phyloP scores from a whole-genome alignment of 2,797 vertebrate species.

The Clangula hyemalis region DNA sequence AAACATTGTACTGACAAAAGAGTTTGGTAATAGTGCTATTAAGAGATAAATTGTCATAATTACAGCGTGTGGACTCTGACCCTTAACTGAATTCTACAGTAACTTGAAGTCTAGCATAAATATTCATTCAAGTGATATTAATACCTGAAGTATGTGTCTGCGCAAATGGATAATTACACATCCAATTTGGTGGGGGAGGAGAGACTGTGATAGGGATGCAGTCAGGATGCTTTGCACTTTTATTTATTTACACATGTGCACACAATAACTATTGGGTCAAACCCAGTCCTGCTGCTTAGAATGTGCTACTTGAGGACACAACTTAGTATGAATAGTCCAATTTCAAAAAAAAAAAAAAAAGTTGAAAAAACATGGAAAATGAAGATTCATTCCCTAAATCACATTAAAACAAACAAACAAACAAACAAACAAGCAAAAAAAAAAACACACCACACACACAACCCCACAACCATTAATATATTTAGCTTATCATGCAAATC shows the following conservation, averaged over 20 bases:
- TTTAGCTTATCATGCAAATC: not conserved
- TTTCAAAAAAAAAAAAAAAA: too few species aligned
- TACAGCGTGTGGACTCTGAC: not conserved
- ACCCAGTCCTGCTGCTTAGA: not conserved
- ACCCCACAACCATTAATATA: not conserved
- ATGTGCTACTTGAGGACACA: not conserved
- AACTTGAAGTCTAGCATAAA: not conserved
- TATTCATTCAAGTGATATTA: not conserved
- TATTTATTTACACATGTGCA: not conserved
- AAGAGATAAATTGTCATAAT: not conserved
- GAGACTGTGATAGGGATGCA: not conserved
- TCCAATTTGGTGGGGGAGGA: not conserved
- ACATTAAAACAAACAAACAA: not conserved
- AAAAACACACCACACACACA: not conserved
- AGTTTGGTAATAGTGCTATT: not conserved
- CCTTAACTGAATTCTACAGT: not conserved
- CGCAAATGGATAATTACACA: not conserved
- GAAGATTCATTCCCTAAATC: not conserved
- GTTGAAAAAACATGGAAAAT: not conserved
- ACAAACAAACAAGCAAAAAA: too few species aligned
- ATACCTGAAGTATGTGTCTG: not conserved
- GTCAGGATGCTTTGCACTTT: not conserved
- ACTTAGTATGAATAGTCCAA: not conserved
- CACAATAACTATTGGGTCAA: not conserved
- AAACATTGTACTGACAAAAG: constrained; percentile 1